Percentiles rank a stretch among this genome's conserved stretches.
phyloP scores from a whole-genome alignment of 2,113 vertebrate species.

The Pomatorhinus ruficollis region DNA sequence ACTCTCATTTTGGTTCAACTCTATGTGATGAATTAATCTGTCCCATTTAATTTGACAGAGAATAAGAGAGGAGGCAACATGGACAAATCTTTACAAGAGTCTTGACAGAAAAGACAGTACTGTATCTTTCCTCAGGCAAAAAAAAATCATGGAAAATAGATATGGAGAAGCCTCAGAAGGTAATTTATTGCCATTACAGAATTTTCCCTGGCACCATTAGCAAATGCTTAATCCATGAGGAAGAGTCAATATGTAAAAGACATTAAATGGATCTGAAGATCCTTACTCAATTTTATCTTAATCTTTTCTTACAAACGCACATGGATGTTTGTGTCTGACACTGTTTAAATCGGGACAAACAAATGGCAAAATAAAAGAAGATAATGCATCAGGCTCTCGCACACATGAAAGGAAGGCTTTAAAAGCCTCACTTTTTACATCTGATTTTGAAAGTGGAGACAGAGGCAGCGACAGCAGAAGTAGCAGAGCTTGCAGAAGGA shows the following conservation, averaged over 20 bases:
- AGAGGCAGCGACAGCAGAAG: not conserved
- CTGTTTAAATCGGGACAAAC: not conserved
- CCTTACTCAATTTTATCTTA: constrained; percentile 7
- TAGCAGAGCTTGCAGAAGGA: constrained; percentile 14
- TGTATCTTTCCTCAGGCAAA: not conserved
- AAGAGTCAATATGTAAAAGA: constrained; percentile 5
- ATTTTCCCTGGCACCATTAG: constrained; percentile 14
- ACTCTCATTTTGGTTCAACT: constrained; percentile 1
- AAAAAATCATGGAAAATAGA: not conserved
- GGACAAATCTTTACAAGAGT: not conserved
- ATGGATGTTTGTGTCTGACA: not conserved
- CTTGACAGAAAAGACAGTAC: constrained; percentile 7
- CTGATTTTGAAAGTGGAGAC: not conserved
- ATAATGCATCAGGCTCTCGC: not conserved
- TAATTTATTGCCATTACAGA: constrained; percentile 28
- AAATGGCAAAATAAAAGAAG: not conserved
- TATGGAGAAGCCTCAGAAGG: constrained; percentile 19
- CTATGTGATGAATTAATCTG: not conserved
- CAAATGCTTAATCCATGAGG: not conserved
- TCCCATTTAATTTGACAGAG: not conserved
- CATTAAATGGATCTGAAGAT: constrained; percentile 13
- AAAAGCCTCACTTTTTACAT: not conserved
- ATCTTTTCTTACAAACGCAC: not conserved
- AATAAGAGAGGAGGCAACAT: not conserved
- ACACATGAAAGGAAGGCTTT: not conserved